Percentiles rank a stretch among this genome's conserved stretches.
Evolutionary conservation across 2,888 invertebrate genomes (phyloP).

Genomic region (Cantharis nigra): DNA sequence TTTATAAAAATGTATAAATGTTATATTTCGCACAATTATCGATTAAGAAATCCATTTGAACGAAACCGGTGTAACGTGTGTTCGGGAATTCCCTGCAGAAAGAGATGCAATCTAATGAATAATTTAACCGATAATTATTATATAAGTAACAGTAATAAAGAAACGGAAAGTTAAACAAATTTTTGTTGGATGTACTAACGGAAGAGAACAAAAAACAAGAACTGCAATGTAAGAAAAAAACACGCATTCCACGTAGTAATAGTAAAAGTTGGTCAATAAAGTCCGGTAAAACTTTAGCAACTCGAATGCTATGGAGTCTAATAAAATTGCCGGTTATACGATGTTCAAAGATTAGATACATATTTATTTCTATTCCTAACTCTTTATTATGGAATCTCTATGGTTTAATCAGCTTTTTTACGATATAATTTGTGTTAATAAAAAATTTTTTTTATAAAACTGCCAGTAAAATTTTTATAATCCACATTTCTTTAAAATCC

Average conservation of each 20-base stretch:
- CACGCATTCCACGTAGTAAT: conserved; percentile 5
- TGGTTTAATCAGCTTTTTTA: background rate
- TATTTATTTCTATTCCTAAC: conserved; percentile 1
- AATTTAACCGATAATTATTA: background rate
- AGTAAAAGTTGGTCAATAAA: conserved; percentile 27
- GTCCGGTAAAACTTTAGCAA: conserved; percentile 20
- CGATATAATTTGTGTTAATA: background rate
- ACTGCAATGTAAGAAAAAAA: background rate
- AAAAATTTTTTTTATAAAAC: background rate
- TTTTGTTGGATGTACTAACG: background rate
- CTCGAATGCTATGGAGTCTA: conserved; percentile 14
- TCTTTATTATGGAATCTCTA: conserved; percentile 1
- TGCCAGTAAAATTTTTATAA: background rate
- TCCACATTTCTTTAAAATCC: background rate
- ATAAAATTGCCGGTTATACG: conserved; percentile 16
- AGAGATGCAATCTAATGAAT: background rate
- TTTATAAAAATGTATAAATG: background rate
- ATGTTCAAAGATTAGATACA: conserved; percentile 6
- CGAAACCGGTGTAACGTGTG: background rate
- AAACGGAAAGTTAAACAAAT: background rate
- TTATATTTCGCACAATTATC: background rate
- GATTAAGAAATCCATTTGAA: background rate
- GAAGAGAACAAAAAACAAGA: background rate
- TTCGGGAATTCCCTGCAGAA: background rate
- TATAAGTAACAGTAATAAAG: background rate